Evolutionary conservation across 2,113 vertebrate species (phyloP).

Genomic region (Microcebus tavaratra): DNA sequence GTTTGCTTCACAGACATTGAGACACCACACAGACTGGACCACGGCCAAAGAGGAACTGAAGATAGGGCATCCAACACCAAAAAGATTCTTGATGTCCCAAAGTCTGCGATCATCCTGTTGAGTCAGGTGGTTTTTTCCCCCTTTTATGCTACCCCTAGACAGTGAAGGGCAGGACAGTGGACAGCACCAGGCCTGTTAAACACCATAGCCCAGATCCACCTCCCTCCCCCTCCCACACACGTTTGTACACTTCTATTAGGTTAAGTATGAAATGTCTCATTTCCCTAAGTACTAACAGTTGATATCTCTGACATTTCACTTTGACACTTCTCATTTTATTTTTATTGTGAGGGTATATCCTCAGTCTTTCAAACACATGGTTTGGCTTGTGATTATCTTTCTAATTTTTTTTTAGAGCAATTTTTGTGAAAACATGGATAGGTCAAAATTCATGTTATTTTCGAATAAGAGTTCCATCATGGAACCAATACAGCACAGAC

Average conservation of each 20-base stretch:
- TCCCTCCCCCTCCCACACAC: background rate
- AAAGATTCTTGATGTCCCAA: background rate
- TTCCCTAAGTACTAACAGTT: no score
- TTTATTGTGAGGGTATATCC: no score
- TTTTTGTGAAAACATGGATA: no score
- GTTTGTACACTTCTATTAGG: background rate
- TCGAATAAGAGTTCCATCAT: no score
- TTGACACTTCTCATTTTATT: no score
- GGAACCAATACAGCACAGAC: no score
- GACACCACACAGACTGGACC: background rate
- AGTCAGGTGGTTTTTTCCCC: background rate
- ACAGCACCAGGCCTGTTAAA: background rate
- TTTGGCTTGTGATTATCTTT: no score
- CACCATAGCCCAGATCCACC: fast-evolving
- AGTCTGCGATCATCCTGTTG: background rate
- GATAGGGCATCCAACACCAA: background rate
- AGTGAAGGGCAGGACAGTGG: background rate
- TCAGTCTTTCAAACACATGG: no score
- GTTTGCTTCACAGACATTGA: background rate
- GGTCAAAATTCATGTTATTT: no score
- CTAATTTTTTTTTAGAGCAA: no score
- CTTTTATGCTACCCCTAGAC: background rate
- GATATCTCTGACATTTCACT: no score
- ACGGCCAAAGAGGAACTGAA: background rate
- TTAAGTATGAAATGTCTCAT: no score